Percentiles rank a stretch among this genome's conserved stretches.
These are phyloP conservation scores for Atractosteus spatula DNA, from an alignment of 2,113 vertebrate species.

Conservation along the genomic window DNA sequence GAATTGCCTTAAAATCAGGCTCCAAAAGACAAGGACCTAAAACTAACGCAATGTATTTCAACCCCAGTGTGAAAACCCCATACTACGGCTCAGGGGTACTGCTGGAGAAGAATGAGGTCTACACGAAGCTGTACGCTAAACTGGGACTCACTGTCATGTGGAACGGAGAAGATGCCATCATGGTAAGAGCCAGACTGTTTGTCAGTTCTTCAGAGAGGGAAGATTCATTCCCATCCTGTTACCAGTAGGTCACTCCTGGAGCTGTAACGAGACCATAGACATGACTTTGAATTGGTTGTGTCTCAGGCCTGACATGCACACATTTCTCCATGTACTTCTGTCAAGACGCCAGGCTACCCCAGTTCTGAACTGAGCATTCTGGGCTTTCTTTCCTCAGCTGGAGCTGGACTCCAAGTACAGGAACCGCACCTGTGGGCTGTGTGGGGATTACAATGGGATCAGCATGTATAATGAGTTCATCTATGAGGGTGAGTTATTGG, in stretches of 20 bases:
- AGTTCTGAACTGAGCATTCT: neutral
- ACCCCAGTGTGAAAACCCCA: constrained; percentile 58
- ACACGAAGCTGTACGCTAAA: constrained; percentile 62
- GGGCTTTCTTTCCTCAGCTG: constrained; percentile 42
- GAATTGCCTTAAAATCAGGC: neutral
- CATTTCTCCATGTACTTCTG: too few species aligned
- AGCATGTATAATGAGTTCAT: constrained; percentile 42
- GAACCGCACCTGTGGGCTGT: constrained; percentile 62
- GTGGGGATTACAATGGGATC: constrained; percentile 61
- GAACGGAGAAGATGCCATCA: constrained; percentile 78
- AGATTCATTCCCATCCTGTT: too few species aligned
- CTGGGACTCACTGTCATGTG: constrained; percentile 70
- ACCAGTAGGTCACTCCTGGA: too few species aligned
- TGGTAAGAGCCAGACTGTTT: constrained; percentile 63
- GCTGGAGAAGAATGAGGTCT: constrained; percentile 55
- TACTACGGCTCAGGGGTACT: constrained; percentile 64
- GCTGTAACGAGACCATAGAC: too few species aligned
- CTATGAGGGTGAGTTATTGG: constrained; percentile 41
- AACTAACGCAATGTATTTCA: too few species aligned
- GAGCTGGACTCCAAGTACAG: constrained; percentile 52
- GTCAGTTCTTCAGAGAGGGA: too few species aligned
- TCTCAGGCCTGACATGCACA: too few species aligned
- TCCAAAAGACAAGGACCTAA: too few species aligned
- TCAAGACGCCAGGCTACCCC: too few species aligned
- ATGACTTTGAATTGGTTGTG: too few species aligned